Evolutionary conservation across 1,140 invertebrate species (phyloP), one percentile per base, ranked within the genome.

Genomic region (Arion vulgaris): DNA sequence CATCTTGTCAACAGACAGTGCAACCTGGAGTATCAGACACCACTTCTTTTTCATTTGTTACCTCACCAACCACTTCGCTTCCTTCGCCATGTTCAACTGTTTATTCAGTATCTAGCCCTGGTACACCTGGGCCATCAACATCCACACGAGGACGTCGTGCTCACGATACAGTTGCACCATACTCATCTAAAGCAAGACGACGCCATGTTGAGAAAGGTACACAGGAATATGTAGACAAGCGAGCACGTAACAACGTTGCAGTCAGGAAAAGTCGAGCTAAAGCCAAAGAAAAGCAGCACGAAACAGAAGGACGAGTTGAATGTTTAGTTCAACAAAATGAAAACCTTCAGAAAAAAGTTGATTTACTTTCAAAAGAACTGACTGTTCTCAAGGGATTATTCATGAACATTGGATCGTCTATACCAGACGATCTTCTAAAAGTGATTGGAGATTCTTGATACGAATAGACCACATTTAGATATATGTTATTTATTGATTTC

Each of bases 241-340:
- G 98, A 17, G 97, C 98, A 89, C 94, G 98, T 75, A 99, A 99
- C 93, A 99, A 99, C 92, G 97, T 99, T 86, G 98, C 98, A 0
- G 98, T 99, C 62, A 93, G 98, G 75, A 99, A 99, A 92, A 97
- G 96, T 73, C 94, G 98, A 71, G 97, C 98, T 92, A 99, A 99
- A 94, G 97, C 97, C 41, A 99, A 99, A 93, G 95, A 97, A 36
- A 95, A 97, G 78, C 97, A 97, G 32, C 93, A 96, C 75, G 97
- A 98, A 89, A 98, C 98, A 0, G 97, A 98, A 92, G 95, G 97
- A 90, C 96, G 98, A 91, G 97, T 99, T 32, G 97, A 98, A 90
- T 94, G 96, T 66, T 93, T 99, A 76, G 93, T 96, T 9, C 95
- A 96, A 86, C 98, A 99, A 92, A 99, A 99, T 93, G 97, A 99